Percentiles rank a stretch among this genome's conserved stretches.
Evolutionary conservation across 2,888 invertebrate species (phyloP).

Genomic region (Hypercompe scribonia): DNA sequence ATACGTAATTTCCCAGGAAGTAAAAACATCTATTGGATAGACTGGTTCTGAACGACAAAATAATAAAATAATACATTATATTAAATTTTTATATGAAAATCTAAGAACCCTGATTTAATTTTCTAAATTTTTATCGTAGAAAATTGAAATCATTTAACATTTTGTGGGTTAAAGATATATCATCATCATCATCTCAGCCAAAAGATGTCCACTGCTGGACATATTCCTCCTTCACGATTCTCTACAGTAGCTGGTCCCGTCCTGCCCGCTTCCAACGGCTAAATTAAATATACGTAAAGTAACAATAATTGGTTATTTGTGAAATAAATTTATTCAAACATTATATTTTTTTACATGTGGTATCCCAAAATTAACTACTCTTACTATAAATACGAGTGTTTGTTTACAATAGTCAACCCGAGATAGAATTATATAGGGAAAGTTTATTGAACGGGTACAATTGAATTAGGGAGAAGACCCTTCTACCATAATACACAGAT

Average conservation of each 20-base stretch:
- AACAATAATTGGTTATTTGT: not conserved
- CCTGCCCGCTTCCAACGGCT: no score
- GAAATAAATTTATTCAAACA: not conserved
- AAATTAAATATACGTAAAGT: not conserved
- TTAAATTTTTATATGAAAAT: no score
- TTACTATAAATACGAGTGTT: slow-evolving; percentile 31
- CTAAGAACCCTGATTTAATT: no score
- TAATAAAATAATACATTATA: no score
- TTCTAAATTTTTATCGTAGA: no score
- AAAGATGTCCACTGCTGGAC: no score
- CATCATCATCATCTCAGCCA: no score
- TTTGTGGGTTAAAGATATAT: not conserved
- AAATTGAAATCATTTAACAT: not conserved
- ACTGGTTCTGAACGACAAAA: no score
- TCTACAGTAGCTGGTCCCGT: no score
- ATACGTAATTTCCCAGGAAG: no score
- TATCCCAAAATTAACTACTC: slow-evolving; percentile 20
- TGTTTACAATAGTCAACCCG: slow-evolving; percentile 33
- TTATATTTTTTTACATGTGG: slow-evolving; percentile 6
- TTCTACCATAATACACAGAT: slow-evolving; percentile 60
- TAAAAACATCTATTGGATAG: no score
- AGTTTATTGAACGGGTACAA: slow-evolving; percentile 47
- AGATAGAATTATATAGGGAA: slow-evolving; percentile 40
- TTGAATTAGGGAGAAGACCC: slow-evolving; percentile 51
- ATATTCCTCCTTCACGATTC: no score